These are phyloP conservation scores for Spodoptera frugiperda DNA, from an alignment of 1,140 invertebrate genomes.

Conservation along the genomic window DNA sequence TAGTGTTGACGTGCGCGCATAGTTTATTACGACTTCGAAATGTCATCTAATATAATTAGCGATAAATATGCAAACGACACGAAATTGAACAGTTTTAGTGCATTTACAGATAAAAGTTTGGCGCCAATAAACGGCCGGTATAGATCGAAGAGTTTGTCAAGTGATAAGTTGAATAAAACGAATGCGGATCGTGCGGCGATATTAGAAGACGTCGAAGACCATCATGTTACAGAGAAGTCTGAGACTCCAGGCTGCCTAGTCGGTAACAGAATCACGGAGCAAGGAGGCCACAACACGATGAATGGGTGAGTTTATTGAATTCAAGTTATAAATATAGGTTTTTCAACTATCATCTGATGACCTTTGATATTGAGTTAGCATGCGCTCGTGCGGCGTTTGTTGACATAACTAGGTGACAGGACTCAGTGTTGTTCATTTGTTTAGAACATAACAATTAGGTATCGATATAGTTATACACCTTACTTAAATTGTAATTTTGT, in stretches of 20 bases:
- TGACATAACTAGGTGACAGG: neutral
- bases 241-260: conserved; percentile 81
- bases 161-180: conserved; percentile 81
- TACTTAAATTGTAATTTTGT: too few relatives aligned
- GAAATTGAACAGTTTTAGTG: conserved; percentile 80
- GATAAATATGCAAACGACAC: conserved; percentile 77
- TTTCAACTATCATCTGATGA: neutral
- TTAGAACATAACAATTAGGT: neutral
- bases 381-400: neutral
- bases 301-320: conserved; percentile 66
- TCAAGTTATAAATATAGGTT: neutral
- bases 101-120: conserved; percentile 73
- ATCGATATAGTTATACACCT: too few relatives aligned
- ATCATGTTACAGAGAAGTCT: conserved; percentile 73
- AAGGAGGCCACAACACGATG: conserved; percentile 60
- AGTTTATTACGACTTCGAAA: conserved; percentile 67
- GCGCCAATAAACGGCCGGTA: conserved; percentile 73
- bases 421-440: neutral
- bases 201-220: conserved; percentile 78
- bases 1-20: conserved; percentile 64
- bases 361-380: neutral
- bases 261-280: conserved; percentile 72
- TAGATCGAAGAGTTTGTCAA: conserved; percentile 81
- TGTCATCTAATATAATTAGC: conserved; percentile 79
- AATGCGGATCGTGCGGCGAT: conserved; percentile 80